Base-by-base conservation (phyloP, 2,113 vertebrate genomes). In the Cochlearius cochlearius region DNA sequence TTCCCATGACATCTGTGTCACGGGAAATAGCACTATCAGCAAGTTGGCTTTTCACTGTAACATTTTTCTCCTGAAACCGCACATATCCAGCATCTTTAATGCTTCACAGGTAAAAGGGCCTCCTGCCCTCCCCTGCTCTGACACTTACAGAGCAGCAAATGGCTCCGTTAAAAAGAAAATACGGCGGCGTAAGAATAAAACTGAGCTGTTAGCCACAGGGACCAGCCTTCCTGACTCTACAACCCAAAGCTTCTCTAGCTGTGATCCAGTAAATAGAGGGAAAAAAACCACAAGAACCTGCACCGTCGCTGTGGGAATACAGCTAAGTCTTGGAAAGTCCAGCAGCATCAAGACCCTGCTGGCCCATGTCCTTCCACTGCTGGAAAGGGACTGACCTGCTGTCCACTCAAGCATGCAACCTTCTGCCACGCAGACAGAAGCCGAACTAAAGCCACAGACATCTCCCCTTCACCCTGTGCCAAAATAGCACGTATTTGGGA, bases 401-500 rank as follows among this genome's bases (percentile, higher is more conserved):
- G n/a, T 13, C 39, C 47, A 15, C 26, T 38, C 64, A 45, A 14
- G 39, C 49, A 8, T 12, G 23, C 14, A 26, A 25, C n/a, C 19
- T 36, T 32, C 74, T 53, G 34, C 41, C 12, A 39, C 56, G 59
- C 14, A 7, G 26, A 30, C 63, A 56, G 4, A 55, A 56, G 63
- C 25, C 30, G 52, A 81, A 38, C 7, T 7, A 27, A 55, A 66
- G 39, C 14, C 27, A 25, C 8, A 47, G 23, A 27, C 20, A 6
- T 3, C 4, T 50, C 15, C 19, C 30, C 16, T 25, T 36, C 19
- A 12, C 23, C 45, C 45, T 5, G 2, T 8, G 21, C 64, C 15
- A 78, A 50, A 62, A 49, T 1, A 43, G 22, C 55, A 5, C 1
- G 0, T 6, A 3, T 27, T 58, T 62, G 23, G 64, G 68, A 47